Evolutionary conservation across 1,140 invertebrate species (phyloP), one percentile per base, ranked within the genome.

Genomic region (Holcopasites calliopsidis): DNA sequence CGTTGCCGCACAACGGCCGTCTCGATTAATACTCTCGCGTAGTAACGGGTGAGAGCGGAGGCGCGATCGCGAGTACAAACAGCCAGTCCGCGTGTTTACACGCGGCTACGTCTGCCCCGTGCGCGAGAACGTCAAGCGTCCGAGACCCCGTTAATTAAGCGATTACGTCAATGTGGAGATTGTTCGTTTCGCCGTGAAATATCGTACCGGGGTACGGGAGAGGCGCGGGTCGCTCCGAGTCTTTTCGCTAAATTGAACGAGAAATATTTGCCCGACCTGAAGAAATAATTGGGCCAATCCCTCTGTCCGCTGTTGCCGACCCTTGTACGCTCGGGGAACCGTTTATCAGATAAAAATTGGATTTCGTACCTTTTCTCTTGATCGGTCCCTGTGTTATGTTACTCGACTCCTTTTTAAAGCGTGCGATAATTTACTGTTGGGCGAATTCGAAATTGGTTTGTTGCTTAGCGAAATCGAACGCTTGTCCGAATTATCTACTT

Each of bases 281-380:
- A 66, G 71, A 79, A 78, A 72, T 79, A 79, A 79, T 79, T 79
- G 68, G 60, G 38, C 66, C 77, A 49, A 78, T 66, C 44, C 33
- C n/a, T n/a, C 21, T 26, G 64, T 23, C 71, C 42, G 40, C 11
- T 35, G 26, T 40, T 50, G 42, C 35, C 26, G 16, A 33, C 40
- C 47, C 68, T 21, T 44, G 42, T 65, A 71, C 50, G 50, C 42
- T 33, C 42, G 26, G 11, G 49, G 33, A 49, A 16, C n/a, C 57
- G 6, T 38, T 35, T 58, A 78, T 79, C 77, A 72, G 76, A 79
- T 71, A 78, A 71, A 79, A 71, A 79, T 79, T 79, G 60, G 6
- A 60, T 60, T 38, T 50, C 26, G 57, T 11, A 23, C 44, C 18
- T 69, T 50, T 18, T 21, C 26, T 31, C 5, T 13, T n/a, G 38